Evolutionary conservation across 1,140 invertebrate species (phyloP).

Genomic region (fruit fly (Drosophila melanogaster)): Release_6_plus_ISO1_MT NT_033777.3:4874501-4875000

Average conservation of each 20-base stretch:
- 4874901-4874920: not conserved
- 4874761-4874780: slow-evolving; percentile 83
- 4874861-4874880: slow-evolving; percentile 19
- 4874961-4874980: not conserved
- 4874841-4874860: slow-evolving; percentile 23
- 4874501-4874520: not conserved
- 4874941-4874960: not conserved
- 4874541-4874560: slow-evolving; percentile 66
- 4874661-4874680: slow-evolving; percentile 61
- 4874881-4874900: slow-evolving; percentile 39
- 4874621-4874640: slow-evolving; percentile 1
- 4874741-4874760: slow-evolving; percentile 61
- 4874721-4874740: slow-evolving; percentile 45
- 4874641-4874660: slow-evolving; percentile 39
- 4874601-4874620: not conserved
- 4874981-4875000: not conserved
- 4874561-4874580: slow-evolving; percentile 82
- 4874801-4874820: slow-evolving; percentile 80
- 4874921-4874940: not conserved
- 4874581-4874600: slow-evolving; percentile 65
- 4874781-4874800: slow-evolving; percentile 82
- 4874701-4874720: slow-evolving; percentile 69
- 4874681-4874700: slow-evolving; percentile 52
- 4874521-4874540: slow-evolving; percentile 34
- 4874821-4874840: slow-evolving; percentile 49